These are phyloP conservation scores for Mesorhabditis spiculigera DNA, from an alignment of 2,888 invertebrate genomes.

Conservation along the genomic window DNA sequence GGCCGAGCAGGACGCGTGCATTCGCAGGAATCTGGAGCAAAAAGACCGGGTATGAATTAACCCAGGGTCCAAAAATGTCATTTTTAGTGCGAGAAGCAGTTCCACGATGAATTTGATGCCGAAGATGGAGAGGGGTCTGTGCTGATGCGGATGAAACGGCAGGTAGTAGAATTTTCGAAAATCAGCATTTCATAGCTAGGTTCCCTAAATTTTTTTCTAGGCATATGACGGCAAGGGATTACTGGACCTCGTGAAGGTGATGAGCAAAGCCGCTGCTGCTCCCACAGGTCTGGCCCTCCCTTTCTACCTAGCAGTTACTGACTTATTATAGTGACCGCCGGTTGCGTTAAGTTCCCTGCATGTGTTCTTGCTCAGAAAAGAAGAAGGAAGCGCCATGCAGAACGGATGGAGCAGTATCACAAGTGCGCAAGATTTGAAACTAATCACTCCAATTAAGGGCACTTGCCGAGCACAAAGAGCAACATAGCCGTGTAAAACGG, in stretches of 20 bases:
- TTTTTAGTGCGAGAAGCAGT: conserved; percentile 39
- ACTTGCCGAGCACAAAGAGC: conserved; percentile 9
- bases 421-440: conserved; percentile 7
- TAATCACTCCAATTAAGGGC: background rate
- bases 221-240: conserved; percentile 46
- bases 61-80: background rate
- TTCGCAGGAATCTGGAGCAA: background rate
- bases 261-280: conserved; percentile 27
- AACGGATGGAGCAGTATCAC: conserved; percentile 36
- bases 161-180: background rate
- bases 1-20: conserved; percentile 31
- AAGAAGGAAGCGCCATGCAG: conserved; percentile 44
- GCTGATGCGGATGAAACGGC: conserved; percentile 33
- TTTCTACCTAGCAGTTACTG: background rate
- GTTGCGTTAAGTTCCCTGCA: conserved; percentile 49
- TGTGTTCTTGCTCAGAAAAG: conserved; percentile 48
- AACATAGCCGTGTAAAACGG: conserved; percentile 40
- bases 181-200: too few relatives aligned
- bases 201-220: conserved; percentile 16
- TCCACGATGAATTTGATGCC: conserved; percentile 16
- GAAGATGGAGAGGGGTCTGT: conserved; percentile 16
- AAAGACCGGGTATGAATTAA: background rate
- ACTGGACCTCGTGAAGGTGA: conserved; percentile 45
- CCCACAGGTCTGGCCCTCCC: background rate
- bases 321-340: conserved; percentile 18